Evolutionary conservation across 2,797 vertebrate genomes (phyloP).

Genomic region (Spinus olivaceus): DNA sequence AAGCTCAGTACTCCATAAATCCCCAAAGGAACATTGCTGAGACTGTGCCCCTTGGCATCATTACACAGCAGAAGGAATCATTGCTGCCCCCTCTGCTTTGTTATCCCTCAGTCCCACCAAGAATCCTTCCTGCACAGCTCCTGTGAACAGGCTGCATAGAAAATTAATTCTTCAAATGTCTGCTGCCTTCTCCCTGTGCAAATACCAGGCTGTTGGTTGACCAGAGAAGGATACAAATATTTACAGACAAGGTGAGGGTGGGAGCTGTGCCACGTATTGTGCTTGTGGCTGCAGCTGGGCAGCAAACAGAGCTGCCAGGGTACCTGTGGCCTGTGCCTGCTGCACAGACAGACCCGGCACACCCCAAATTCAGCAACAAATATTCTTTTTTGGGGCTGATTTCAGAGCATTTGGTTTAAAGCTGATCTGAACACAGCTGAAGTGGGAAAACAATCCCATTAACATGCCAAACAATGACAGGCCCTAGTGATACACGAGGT

Average conservation of each 20-base stretch:
- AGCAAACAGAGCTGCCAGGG: not conserved
- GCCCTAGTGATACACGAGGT: accelerated
- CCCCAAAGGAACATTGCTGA: not conserved
- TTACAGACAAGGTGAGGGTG: slow-evolving; percentile 16
- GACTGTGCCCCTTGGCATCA: not conserved
- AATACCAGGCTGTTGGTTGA: slow-evolving; percentile 21
- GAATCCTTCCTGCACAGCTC: not conserved
- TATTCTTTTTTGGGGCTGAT: not conserved
- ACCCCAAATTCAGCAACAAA: not conserved
- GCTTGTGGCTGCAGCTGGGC: not conserved
- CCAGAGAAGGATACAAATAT: slow-evolving; percentile 37
- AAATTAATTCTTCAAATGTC: not conserved
- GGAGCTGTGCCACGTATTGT: not conserved
- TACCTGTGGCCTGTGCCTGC: not conserved
- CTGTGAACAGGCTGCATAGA: accelerated
- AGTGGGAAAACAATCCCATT: not conserved
- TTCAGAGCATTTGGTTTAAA: not conserved
- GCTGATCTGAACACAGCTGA: not conserved
- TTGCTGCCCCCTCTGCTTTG: not conserved
- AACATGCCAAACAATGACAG: not conserved
- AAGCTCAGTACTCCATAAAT: not conserved
- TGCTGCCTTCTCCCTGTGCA: slow-evolving; percentile 16
- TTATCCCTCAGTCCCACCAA: not conserved
- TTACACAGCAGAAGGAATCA: not conserved
- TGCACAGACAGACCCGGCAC: not conserved